Conservation (phyloP, 2,888 invertebrate genomes). For the Nysson spinosus region DNA sequence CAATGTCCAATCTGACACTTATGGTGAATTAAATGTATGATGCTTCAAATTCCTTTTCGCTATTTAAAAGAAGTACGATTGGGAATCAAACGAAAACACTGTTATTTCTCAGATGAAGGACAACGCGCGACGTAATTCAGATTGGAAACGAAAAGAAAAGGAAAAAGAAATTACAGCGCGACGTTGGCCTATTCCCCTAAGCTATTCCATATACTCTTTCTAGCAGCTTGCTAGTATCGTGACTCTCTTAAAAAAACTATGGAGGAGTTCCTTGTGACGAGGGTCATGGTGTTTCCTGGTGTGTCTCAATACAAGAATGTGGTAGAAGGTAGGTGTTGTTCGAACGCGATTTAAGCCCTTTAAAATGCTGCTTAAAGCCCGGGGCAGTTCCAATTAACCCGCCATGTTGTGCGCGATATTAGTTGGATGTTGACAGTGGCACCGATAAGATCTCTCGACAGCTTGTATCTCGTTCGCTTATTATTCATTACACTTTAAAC, state of each 20-base stretch:
- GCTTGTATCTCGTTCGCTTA: conserved; percentile 64
- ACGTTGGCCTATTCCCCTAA: conserved; percentile 32
- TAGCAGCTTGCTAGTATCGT: conserved; percentile 20
- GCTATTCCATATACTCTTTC: conserved; percentile 11
- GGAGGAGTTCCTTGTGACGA: conserved; percentile 7
- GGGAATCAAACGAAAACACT: no score
- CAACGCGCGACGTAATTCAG: no score
- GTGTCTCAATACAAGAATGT: background rate
- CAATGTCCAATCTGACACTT: no score
- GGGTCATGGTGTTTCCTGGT: conserved; percentile 6
- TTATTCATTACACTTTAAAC: conserved; percentile 73
- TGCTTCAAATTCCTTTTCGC: no score
- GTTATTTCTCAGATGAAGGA: no score
- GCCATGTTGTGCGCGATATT: conserved; percentile 74
- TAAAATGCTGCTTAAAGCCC: conserved; percentile 63
- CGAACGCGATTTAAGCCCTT: conserved; percentile 66
- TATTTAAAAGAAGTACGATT: no score
- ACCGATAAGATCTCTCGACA: conserved; percentile 71
- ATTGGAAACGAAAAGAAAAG: background rate
- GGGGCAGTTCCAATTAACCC: conserved; percentile 71
- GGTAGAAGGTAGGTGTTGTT: conserved; percentile 43
- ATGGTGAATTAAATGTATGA: no score
- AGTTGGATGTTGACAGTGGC: conserved; percentile 75
- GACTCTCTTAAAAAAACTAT: conserved; percentile 7
- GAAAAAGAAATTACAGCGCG: conserved; percentile 1